Conservation (phyloP, 2,888 invertebrate genomes). For the Ormyrus nitidulus region DNA sequence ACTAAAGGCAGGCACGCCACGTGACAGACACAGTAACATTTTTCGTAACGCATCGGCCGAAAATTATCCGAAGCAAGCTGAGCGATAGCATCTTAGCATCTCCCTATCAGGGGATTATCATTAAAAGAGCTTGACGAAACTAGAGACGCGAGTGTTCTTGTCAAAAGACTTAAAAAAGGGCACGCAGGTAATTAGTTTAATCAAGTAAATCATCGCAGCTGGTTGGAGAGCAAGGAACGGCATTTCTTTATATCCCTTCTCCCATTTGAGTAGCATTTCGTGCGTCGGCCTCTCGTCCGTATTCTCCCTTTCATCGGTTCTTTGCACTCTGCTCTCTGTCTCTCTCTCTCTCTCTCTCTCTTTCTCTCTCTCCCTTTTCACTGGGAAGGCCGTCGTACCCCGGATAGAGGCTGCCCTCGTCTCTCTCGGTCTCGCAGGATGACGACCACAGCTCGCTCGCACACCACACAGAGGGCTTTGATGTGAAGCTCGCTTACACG, state of each 20-base stretch:
- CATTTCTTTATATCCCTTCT: conserved; percentile 46
- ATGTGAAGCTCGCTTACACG: neutral
- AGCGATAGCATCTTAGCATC: no score
- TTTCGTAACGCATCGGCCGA: no score
- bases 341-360: neutral
- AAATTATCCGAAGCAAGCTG: no score
- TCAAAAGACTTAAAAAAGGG: no score
- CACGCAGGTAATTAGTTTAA: no score
- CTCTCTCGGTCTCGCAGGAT: conserved; percentile 37
- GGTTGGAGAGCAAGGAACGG: conserved; percentile 31
- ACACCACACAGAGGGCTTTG: conserved; percentile 37
- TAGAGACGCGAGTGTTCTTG: no score
- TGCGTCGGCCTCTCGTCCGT: conserved; percentile 13
- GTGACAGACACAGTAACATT: no score
- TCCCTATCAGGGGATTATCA: no score
- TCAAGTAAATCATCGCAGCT: conserved; percentile 37
- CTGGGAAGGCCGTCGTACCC: conserved; percentile 50
- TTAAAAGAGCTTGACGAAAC: no score
- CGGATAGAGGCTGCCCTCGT: conserved; percentile 16
- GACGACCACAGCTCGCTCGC: conserved; percentile 12
- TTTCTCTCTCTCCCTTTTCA: conserved; percentile 44
- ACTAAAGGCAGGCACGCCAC: no score
- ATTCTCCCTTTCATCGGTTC: conserved; percentile 54
- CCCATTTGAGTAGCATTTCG: conserved; percentile 9
- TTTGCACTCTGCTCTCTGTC: conserved; percentile 22